Base-by-base conservation (phyloP, 2,113 vertebrate species). In the Gymnarchus niloticus region DNA sequence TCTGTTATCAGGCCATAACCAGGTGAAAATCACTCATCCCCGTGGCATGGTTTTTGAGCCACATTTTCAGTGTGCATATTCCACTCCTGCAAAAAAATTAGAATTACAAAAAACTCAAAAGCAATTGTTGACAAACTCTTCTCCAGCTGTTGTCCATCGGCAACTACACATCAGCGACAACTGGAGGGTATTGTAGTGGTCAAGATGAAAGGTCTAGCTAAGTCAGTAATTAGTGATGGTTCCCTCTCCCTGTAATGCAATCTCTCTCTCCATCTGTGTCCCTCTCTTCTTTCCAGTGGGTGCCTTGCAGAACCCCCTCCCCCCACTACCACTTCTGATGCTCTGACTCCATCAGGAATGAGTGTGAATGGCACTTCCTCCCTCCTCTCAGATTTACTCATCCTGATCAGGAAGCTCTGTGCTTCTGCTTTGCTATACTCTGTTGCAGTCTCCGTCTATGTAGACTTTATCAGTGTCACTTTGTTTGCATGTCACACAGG, bases 191-290 rank as follows among this genome's bases (percentile, higher is more conserved):
- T 90, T 87, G 85, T 51, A 86, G 87, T 87, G 83, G 88, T 82
- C 86, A 59, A 89, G 87, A 91, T 89, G 59, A 85, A 83, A 87
- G 89, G 52, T 84, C 84, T 19, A 23, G 46, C 61, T 83, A 90
- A 92, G 90, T 92, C 88, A 87, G 89, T 91, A 91, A 94, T 92
- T 88, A 90, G 91, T 88, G 88, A 89, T 89, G 90, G 88, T 91
- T 91, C 91, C 88, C 87, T 89, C 90, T 89, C 91, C 91, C 87
- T 86, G 85, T 87, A 87, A 90, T 92, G 88, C 87, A 91, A 92
- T 93, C 91, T 89, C 69, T 90, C 91, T 91, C 90, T 89, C 94
- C 93, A 95, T 94, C 94, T 94, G 93, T 90, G 93, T 90, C 92
- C 92, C 89, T 92, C 88, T 46, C 92, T 89, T 90, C 88, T 91